These are phyloP conservation scores for Anser brachyrhynchus DNA, from an alignment of 2,113 vertebrate genomes.

Conservation along the genomic window DNA sequence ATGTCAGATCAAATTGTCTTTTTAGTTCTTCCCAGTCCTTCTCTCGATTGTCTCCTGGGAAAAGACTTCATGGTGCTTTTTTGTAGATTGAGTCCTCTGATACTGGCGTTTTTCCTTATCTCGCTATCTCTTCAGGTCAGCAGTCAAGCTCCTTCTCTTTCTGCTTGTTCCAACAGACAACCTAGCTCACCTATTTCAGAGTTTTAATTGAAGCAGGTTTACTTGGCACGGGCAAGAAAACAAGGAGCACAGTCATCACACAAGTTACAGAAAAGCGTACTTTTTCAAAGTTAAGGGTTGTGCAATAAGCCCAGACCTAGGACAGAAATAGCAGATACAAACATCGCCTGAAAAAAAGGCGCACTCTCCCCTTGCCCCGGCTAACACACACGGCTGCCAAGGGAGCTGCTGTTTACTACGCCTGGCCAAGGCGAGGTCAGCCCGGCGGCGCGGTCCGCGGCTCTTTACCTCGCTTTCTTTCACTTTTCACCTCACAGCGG, in stretches of 20 bases:
- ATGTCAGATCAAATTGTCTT: background rate
- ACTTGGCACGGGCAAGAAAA: background rate
- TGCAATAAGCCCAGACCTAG: background rate
- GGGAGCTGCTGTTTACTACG: background rate
- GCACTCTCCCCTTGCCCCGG: background rate
- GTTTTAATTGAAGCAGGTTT: background rate
- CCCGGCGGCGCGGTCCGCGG: background rate
- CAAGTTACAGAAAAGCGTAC: rapidly evolving
- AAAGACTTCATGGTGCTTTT: rapidly evolving
- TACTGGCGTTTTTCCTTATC: background rate
- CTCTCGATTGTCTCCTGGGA: background rate
- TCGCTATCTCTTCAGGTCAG: rapidly evolving
- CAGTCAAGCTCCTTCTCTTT: background rate
- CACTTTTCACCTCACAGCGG: background rate
- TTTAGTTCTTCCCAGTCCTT: background rate
- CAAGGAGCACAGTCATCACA: background rate
- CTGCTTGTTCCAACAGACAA: rapidly evolving
- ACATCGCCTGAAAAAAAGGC: rapidly evolving
- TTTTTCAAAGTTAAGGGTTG: background rate
- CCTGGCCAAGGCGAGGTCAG: background rate
- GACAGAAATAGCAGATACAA: too few relatives aligned
- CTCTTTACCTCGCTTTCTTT: background rate
- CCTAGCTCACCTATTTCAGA: background rate
- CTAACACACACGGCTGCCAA: background rate
- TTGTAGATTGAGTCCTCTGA: too few relatives aligned